Evolutionary conservation across 2,113 vertebrate species (phyloP).

Genomic region (Seriola rivoliana): DNA sequence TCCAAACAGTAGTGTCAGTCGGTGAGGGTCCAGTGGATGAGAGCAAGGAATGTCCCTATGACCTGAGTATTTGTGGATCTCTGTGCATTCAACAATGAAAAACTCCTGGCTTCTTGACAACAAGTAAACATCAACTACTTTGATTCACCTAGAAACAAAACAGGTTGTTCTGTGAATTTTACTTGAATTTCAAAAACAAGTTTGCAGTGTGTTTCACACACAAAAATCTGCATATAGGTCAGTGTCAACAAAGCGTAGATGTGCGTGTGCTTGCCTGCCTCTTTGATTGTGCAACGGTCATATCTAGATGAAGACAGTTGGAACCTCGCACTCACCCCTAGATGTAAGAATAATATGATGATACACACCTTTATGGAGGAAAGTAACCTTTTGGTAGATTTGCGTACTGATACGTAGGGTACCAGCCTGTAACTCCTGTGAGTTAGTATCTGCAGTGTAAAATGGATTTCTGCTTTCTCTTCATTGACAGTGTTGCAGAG

Average conservation of each 20-base stretch:
- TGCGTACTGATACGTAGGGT: background rate
- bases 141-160: constrained; percentile 1
- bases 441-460: constrained; percentile 17
- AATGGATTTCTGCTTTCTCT: constrained; percentile 11
- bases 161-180: background rate
- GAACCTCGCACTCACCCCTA: constrained; percentile 44
- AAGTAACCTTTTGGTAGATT: background rate
- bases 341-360: constrained; percentile 4
- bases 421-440: background rate
- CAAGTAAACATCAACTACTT: background rate
- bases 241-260: constrained; percentile 7
- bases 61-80: constrained; percentile 4
- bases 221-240: constrained; percentile 4
- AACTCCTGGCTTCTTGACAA: background rate
- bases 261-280: constrained; percentile 36
- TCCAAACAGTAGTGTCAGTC: constrained; percentile 25
- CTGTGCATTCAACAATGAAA: background rate
- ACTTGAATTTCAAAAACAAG: background rate
- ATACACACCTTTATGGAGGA: background rate
- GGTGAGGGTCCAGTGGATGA: constrained; percentile 6
- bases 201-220: background rate
- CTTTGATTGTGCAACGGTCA: constrained; percentile 11
- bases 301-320: constrained; percentile 14
- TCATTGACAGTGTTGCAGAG: constrained; percentile 16
- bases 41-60: background rate